Base-by-base conservation (phyloP, 2,113 vertebrate genomes). In the Rhea pennata region DNA sequence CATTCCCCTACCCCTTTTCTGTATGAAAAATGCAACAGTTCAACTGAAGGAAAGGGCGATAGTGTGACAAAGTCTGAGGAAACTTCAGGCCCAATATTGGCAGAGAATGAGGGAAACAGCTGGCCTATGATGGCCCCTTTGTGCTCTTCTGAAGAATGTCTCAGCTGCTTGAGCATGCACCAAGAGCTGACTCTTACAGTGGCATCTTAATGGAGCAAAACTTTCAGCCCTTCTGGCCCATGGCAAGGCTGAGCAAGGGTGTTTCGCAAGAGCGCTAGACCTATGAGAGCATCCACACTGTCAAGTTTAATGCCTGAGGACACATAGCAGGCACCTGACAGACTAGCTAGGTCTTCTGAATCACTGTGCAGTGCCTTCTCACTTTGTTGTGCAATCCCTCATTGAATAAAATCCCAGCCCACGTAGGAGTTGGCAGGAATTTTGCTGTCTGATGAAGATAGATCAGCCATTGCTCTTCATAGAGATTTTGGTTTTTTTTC, bases 101-200 rank as follows among this genome's bases (percentile, higher is more conserved):
- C 3, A 5, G 66, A 69, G 89, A 92, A 82, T 36, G 77, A 67
- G 54, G 87, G 66, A 58, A 93, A 39, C 24, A 75, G 66, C 85
- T 93, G 91, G 66, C 70, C 48, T 93, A 31, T 0, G 4, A 67
- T 46, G 67, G 27, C 64, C 42, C 61, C 80, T 90, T 0, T 0
- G 44, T 91, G n/a, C 65, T 93, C 61, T 78, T 72, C 51, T 82
- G 61, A 87, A 93, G 87, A 44, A 83, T 8, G 53, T 73, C 87
- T 95, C 77, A 75, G 77, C 92, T 92, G 56, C 69, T 88, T 75
- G 69, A 92, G 64, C 33, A 40, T 88, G 94, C 67, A 70, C 95
- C 76, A 89, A 69, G 56, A 84, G 29, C 48, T 78, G 66, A n/a
- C n/a, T 95, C 13, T 65, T 48, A 48, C 8, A 6, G 39, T 70